Percentiles rank a stretch among this genome's conserved stretches.
Conservation (phyloP, 2,797 vertebrate species). For the Pantherophis vulpinus region DNA sequence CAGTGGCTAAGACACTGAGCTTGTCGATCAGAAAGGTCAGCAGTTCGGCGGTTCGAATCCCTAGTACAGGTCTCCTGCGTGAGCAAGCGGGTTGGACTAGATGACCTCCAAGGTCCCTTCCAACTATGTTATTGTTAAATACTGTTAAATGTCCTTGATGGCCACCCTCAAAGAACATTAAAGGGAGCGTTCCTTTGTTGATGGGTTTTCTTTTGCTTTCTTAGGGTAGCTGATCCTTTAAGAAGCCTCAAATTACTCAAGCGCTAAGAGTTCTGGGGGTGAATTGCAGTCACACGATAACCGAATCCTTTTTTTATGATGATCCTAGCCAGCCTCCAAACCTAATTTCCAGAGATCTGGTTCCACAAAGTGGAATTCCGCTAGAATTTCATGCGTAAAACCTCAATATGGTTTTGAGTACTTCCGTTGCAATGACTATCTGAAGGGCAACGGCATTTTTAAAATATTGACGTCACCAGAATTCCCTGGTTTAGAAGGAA, state of each 20-base stretch:
- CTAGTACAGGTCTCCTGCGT: too few species aligned
- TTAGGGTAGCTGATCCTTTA: not conserved
- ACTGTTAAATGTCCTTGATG: not conserved
- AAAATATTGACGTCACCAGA: not conserved
- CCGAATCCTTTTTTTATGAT: slow-evolving; percentile 41
- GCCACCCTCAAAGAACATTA: not conserved
- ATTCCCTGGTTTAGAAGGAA: not conserved
- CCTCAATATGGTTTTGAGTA: slow-evolving; percentile 37
- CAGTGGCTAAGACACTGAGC: too few species aligned
- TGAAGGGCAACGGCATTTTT: slow-evolving; percentile 34
- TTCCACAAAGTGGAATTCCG: slow-evolving; percentile 24
- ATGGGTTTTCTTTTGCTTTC: slow-evolving; percentile 1
- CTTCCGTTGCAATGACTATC: slow-evolving; percentile 12
- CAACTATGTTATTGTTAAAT: too few species aligned
- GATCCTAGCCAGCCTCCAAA: slow-evolving; percentile 31
- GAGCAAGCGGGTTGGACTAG: too few species aligned
- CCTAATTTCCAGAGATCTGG: slow-evolving; percentile 50
- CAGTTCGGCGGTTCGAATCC: too few species aligned
- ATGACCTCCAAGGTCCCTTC: too few species aligned
- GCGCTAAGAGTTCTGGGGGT: not conserved
- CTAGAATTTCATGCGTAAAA: slow-evolving; percentile 59
- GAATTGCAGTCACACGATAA: not conserved
- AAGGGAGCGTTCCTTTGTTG: not conserved
- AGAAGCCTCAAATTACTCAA: not conserved
- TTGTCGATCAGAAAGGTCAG: too few species aligned